Conservation (phyloP, 2,113 vertebrate species). For the Thamnophis sirtalis region DNA sequence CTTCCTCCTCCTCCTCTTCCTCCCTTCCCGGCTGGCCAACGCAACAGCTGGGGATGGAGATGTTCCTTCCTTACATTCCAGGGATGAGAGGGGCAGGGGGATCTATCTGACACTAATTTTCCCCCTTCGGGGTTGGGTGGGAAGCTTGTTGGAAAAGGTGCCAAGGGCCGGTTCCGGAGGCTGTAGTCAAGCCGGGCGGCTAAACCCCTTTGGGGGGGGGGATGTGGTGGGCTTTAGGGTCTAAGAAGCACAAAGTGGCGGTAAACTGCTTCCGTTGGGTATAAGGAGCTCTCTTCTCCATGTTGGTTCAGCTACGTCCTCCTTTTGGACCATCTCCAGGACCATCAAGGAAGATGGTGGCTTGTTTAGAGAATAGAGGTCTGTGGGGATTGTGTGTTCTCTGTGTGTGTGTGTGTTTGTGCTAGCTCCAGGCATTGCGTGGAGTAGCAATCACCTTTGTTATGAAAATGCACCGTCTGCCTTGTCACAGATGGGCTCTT, state of each 20-base stretch:
- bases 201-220: not conserved
- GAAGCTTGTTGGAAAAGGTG: not conserved
- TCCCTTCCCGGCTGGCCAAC: not conserved
- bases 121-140: not conserved
- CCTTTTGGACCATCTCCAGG: not conserved
- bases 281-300: not conserved
- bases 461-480: not conserved
- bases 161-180: not conserved
- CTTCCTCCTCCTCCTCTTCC: not conserved
- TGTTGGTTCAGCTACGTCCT: not conserved
- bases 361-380: not conserved
- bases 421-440: not conserved
- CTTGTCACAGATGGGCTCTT: not conserved
- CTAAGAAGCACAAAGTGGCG: not conserved
- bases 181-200: slow-evolving; percentile 46
- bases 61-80: slow-evolving; percentile 31
- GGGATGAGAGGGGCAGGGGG: not conserved
- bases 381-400: not conserved
- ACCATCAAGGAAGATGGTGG: not conserved
- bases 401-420: not conserved
- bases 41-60: too few relatives aligned
- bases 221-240: rapidly evolving
- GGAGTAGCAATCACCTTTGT: not conserved
- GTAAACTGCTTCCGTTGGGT: not conserved
- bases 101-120: not conserved